Base-by-base conservation (phyloP, 2,888 invertebrate species). In the Cacoxenus indagator region DNA sequence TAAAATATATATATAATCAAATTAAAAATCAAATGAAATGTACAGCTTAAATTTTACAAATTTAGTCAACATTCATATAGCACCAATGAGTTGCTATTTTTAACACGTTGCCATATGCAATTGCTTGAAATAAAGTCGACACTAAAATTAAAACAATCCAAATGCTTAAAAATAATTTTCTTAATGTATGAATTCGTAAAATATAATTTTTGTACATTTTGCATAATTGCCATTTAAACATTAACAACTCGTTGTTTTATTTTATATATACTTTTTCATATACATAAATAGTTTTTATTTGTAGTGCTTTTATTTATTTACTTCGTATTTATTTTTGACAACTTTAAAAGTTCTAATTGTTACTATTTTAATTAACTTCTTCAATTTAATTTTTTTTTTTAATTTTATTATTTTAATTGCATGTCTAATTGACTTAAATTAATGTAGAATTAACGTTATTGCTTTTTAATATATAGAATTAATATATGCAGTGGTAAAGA, bases 341-440 rank as follows among this genome's bases (percentile, higher is more conserved):
- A 82, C 76, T 82, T 83, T 81, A 67, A 64, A 78, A 82, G 81
- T 82, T 81, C 75, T 70, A 69, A 27, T 67, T 70, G 73, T 67
- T 64, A 64, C 70, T 75, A 64, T 70, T 71, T 73, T 64, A 51
- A 64, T 72, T 65, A 70, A 71, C 64, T 67, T 22, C 3, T 17
- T 45, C 57, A 65, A 55, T 61, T 66, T 29, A 22, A 64, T 64
- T 24, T 29, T 31, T 31, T 19, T 17, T 37, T 37, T 37, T 46
- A 8, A 24, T 6, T 64, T 8, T 46, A 43, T 43, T 66, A 6
- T 67, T 61, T 31, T 78, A 84, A 80, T 83, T 83, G 77, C 77
- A 73, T 70, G 72, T 71, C 73, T 81, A 81, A 81, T 81, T 81
- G 81, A 81, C 81, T 79, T 84, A 81, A 77, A 84, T 77, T 76